Conservation (phyloP, 2,797 vertebrate genomes). For the Otus scops region DNA sequence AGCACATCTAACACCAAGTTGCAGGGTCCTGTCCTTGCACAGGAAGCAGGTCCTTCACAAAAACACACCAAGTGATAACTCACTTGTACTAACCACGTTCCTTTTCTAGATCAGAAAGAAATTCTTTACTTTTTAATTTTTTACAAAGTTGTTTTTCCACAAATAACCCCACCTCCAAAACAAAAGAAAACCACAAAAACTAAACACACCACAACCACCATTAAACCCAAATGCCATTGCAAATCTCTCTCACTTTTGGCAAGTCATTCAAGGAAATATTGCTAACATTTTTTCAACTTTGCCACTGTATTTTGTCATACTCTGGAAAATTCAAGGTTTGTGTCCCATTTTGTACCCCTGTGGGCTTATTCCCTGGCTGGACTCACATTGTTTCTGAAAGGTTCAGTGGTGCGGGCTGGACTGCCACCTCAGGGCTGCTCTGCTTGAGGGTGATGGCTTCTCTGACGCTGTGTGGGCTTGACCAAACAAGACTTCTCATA, state of each 20-base stretch:
- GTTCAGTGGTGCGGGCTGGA: background rate
- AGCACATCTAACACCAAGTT: background rate
- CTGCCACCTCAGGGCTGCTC: background rate
- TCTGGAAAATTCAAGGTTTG: background rate
- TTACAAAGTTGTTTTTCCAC: background rate
- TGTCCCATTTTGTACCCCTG: background rate
- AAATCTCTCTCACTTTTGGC: background rate
- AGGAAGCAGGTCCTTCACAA: background rate
- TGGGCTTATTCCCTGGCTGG: background rate
- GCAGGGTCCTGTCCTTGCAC: background rate
- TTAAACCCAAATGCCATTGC: background rate
- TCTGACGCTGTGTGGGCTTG: background rate
- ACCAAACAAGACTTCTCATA: background rate
- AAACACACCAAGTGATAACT: background rate
- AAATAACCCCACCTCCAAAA: background rate
- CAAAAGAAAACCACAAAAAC: background rate
- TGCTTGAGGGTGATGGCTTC: background rate
- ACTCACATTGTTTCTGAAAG: background rate
- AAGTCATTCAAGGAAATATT: background rate
- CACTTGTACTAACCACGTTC: background rate
- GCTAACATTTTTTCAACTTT: background rate
- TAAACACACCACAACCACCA: background rate
- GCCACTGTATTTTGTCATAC: background rate
- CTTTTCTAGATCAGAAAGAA: background rate
- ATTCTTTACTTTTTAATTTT: background rate